Base-by-base conservation (phyloP, 2,113 vertebrate genomes). In the Thymallus thymallus region DNA sequence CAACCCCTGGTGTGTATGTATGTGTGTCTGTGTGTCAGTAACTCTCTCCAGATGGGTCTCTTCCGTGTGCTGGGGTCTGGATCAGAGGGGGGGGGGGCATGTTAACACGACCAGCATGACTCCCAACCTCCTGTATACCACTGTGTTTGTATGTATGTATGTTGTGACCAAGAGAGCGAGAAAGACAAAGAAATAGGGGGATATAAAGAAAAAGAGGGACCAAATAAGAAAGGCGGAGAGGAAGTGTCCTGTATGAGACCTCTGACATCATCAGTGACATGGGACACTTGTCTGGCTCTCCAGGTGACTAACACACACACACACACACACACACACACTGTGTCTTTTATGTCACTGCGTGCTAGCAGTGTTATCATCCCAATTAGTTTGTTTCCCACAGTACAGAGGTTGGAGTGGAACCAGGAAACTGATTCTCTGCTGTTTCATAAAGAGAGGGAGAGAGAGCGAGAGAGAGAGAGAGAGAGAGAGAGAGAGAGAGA, bases 261-360 rank as follows among this genome's bases (percentile, higher is more conserved):
- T 35, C 77, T 55, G 78, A 35, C 86, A 80, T 81, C 16, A 80
- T 71, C 68, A 46, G 3, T 86, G 74, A 87, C 55, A 78, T 41
- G 61, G 75, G 63, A 72, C 1, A 3, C 14, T 46, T 48, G 73
- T 77, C 5, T 16, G 10, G 26, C 71, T 76, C 81, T 72, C 65
- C 61, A 18, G 71, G 75, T 74, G 71, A 72, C 29, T 14, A 16
- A 82, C 80, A 68, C 62, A 45, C 2, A 85, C 72, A 88, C 51
- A 78, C n/a, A n/a, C n/a, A n/a, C n/a, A n/a, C n/a, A n/a, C 32
- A 64, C 35, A 41, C 35, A 41, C 35, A 68, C 65, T 30, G 5
- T 74, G 48, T 45, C 7, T 62, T 68, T 60, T 46, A 20, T 58
- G 58, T 69, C 55, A 51, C 18, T 13, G 35, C 26, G 75, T 64